Evolutionary conservation across 2,113 vertebrate species (phyloP).

Genomic region (Plestiodon gilberti): DNA sequence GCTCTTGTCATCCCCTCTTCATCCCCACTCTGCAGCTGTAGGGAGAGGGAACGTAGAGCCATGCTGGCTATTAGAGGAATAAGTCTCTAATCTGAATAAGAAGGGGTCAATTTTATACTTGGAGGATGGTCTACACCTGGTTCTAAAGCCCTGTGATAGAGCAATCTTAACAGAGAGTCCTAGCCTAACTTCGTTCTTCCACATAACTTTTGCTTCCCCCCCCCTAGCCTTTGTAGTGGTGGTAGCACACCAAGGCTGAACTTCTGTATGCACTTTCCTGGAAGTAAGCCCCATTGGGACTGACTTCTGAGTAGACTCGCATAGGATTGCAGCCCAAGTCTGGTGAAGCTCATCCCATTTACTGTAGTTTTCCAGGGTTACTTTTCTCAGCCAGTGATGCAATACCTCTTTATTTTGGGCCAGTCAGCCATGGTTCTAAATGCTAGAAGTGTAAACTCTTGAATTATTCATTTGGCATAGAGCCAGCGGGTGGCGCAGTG

Average conservation of each 20-base stretch:
- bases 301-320: too few species aligned
- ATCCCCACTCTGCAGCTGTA: neutral
- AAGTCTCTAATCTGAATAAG: neutral
- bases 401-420: too few species aligned
- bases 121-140: neutral
- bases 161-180: too few species aligned
- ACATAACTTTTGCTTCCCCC: neutral
- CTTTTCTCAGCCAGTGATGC: neutral
- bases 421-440: neutral
- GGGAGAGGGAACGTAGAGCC: too few species aligned
- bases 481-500: too few species aligned
- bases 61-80: too few species aligned
- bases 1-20: too few species aligned
- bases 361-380: neutral
- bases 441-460: neutral
- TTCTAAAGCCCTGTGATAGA: neutral
- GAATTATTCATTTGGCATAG: neutral
- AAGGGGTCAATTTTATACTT: neutral
- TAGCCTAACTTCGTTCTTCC: neutral
- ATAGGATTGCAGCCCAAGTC: neutral
- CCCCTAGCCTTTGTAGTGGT: neutral
- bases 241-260: too few species aligned
- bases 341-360: neutral
- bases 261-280: too few species aligned
- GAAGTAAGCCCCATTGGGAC: too few species aligned